Conservation (phyloP, 2,888 invertebrate genomes). For the Phaonia tiefii region DNA sequence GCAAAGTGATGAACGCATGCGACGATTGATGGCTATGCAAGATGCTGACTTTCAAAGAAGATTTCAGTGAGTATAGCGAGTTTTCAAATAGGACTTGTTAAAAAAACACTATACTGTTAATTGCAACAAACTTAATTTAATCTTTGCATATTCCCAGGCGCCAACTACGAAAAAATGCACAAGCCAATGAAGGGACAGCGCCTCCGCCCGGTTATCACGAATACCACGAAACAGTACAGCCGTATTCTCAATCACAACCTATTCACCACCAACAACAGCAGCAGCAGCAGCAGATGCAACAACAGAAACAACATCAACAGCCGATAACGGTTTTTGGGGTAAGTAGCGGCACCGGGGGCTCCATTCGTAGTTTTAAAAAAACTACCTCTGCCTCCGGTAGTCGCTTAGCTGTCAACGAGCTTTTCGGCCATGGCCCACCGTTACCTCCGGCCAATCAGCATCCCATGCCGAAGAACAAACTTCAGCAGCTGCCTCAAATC, state of each 20-base stretch:
- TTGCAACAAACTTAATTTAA: no score
- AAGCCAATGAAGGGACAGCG: conserved; percentile 59
- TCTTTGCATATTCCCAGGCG: conserved; percentile 69
- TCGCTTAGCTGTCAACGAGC: conserved; percentile 78
- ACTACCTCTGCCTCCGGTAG: conserved; percentile 76
- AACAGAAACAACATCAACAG: conserved; percentile 64
- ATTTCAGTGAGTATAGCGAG: conserved; percentile 76
- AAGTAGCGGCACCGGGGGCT: conserved; percentile 78
- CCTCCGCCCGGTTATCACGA: conserved; percentile 58
- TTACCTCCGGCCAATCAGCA: conserved; percentile 78
- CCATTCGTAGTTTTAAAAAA: conserved; percentile 74
- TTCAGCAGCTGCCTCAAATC: conserved; percentile 67
- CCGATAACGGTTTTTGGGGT: conserved; percentile 78
- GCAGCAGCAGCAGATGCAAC: conserved; percentile 62
- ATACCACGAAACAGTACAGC: conserved; percentile 62
- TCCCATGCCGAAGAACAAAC: conserved; percentile 77
- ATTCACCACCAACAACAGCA: conserved; percentile 53
- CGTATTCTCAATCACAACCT: conserved; percentile 50
- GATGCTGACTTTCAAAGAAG: conserved; percentile 77
- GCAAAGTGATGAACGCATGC: conserved; percentile 78
- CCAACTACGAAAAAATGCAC: conserved; percentile 75
- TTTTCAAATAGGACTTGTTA: neutral
- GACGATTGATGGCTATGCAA: conserved; percentile 76
- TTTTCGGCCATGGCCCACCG: conserved; percentile 75
- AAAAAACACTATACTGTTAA: conserved; percentile 6